Percentiles rank a stretch among this genome's conserved stretches.
phyloP scores from a whole-genome alignment of 2,797 vertebrate genomes.

The Falco biarmicus region DNA sequence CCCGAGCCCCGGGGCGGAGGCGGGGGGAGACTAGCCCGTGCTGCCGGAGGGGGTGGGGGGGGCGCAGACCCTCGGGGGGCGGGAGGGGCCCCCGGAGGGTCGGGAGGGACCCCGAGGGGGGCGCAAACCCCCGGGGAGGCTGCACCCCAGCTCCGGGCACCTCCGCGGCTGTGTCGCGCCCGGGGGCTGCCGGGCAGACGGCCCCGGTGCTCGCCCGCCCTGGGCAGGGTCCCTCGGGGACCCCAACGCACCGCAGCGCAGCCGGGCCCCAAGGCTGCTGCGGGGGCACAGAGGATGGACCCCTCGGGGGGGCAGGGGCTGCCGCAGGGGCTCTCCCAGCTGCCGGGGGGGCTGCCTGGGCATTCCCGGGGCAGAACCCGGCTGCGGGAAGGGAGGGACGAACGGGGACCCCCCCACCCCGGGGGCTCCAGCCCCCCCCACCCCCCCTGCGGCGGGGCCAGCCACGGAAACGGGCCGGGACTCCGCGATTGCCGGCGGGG shows the following conservation, averaged over 20 bases:
- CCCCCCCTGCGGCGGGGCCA: too few relatives aligned
- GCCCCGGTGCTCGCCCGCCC: too few relatives aligned
- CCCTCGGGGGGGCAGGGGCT: neutral
- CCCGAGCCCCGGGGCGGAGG: too few relatives aligned
- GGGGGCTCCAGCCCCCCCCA: neutral
- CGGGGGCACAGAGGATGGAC: neutral
- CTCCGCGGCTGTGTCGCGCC: neutral
- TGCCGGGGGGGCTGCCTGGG: neutral
- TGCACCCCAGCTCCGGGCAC: neutral
- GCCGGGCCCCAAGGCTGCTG: neutral
- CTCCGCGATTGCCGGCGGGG: rapidly evolving
- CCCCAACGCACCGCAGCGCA: neutral
- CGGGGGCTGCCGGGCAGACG: neutral
- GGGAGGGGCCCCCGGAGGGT: too few relatives aligned
- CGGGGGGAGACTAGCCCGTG: too few relatives aligned
- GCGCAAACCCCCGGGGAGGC: neutral
- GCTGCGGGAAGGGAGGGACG: neutral
- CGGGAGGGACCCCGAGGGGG: too few relatives aligned
- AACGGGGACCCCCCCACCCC: neutral
- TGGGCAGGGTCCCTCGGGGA: too few relatives aligned
- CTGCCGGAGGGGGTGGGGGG: neutral
- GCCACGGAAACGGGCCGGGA: neutral
- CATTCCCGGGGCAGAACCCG: neutral
- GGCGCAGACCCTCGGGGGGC: neutral
- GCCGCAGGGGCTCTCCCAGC: neutral